Evolutionary conservation across 2,113 vertebrate species (phyloP), one percentile per base, ranked within the genome.

Genomic region (Jacana jacana): DNA sequence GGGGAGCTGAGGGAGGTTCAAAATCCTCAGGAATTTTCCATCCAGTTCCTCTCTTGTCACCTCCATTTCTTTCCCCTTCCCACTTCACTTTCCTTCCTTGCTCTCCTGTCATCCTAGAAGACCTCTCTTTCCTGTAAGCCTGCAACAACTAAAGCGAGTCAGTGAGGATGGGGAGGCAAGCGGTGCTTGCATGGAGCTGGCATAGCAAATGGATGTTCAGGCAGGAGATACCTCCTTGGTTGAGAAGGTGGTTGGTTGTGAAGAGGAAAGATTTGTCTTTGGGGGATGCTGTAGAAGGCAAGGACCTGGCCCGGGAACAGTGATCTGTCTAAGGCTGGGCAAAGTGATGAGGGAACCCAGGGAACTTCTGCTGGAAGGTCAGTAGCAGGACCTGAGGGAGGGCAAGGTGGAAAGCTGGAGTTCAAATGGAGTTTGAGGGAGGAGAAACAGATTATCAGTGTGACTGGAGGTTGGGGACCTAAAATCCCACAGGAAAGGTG

Each of bases 191-290:
- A 7, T 13, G 35, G 57, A 68, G 25, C 23, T 51, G 55, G 42
- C 5, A 8, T 9, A 91, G 30, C 28, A 44, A 82, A 52, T 0
- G 0, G 7, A 48, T 46, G 4, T 39, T 15, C 27, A 57, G 58
- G 35, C 35, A 88, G 71, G 52, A 85, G 57, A 51, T 19, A 44
- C 10, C 24, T 44, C 60, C 57, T 86, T 0, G 2, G 13, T 10
- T 55, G 19, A 35, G 61, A 60, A 60, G 6, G 13, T 63, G 12
- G 24, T 11, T 78, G 46, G 19, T n/a, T 70, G 17, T 16, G 22
- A 71, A 61, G 37, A 12, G 2, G 8, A 7, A 66, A 35, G 20
- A 52, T 40, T 23, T 61, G 24, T 30, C 51, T 91, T 44, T 37
- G 46, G 60, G 57, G 27, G 8, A 33, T 68, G 30, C 10, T 75